phyloP scores from a whole-genome alignment of 2,113 vertebrate species.

The Zootoca vivipara region DNA sequence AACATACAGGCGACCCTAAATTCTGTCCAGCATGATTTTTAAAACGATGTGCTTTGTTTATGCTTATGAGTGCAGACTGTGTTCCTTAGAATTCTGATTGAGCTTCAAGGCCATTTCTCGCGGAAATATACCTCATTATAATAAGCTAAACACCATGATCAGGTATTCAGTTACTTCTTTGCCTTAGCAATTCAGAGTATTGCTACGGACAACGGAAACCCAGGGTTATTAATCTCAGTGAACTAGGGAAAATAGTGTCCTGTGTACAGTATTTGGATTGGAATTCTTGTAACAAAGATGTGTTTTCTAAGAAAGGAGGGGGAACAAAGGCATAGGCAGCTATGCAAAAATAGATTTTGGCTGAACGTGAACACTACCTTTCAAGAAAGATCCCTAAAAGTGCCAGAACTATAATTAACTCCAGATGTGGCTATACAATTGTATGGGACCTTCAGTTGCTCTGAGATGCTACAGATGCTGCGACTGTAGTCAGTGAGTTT shows the following conservation, averaged over 20 bases:
- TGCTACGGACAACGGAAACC: accelerated
- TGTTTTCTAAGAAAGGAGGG: neutral
- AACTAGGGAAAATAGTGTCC: neutral
- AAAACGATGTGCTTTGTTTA: neutral
- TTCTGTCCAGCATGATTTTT: neutral
- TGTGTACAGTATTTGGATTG: neutral
- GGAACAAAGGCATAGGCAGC: neutral
- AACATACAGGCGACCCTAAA: neutral
- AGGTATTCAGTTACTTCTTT: neutral
- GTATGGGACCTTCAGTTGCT: neutral
- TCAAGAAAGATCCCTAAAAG: neutral
- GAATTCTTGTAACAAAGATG: constrained; percentile 19
- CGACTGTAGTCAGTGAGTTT: neutral
- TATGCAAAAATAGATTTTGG: constrained; percentile 45
- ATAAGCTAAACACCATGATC: neutral
- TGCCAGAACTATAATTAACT: neutral
- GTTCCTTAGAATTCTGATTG: neutral
- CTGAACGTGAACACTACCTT: constrained; percentile 28
- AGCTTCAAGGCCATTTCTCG: neutral
- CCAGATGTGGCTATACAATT: neutral
- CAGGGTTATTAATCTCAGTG: neutral
- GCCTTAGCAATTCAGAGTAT: neutral
- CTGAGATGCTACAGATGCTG: neutral
- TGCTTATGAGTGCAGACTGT: neutral
- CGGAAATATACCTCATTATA: neutral